Evolutionary conservation across 2,113 vertebrate genomes (phyloP).

Genomic region (Carettochelys insculpta): DNA sequence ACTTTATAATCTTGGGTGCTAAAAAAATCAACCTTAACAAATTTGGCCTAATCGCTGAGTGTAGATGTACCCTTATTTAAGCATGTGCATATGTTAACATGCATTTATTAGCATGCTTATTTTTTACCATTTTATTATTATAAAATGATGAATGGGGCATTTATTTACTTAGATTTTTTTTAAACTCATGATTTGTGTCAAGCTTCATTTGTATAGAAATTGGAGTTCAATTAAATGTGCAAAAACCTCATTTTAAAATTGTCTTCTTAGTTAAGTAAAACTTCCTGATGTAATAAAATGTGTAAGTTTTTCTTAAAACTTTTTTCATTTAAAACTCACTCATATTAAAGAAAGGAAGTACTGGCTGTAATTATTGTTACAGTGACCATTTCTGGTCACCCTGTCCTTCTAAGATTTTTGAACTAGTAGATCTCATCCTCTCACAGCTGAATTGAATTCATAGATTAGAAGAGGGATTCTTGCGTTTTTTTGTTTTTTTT

Average conservation of each 20-base stretch:
- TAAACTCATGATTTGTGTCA: neutral
- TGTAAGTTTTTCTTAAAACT: no score
- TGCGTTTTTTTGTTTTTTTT: no score
- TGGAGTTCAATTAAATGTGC: no score
- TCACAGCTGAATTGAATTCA: neutral
- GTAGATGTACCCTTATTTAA: no score
- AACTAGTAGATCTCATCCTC: neutral
- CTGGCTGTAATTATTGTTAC: neutral
- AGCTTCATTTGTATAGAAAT: neutral
- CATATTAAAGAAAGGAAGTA: neutral
- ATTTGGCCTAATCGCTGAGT: no score
- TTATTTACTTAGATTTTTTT: neutral
- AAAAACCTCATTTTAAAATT: neutral
- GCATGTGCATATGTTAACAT: neutral
- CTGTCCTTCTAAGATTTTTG: neutral
- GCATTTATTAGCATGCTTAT: neutral
- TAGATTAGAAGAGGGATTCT: neutral
- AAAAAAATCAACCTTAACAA: no score
- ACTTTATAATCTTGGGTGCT: no score
- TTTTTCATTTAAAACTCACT: neutral
- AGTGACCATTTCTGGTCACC: neutral
- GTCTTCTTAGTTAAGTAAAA: neutral
- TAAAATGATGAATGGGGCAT: neutral
- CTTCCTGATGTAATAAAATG: no score
- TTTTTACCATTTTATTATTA: neutral